A percentile compares a stretch with the other conserved stretches of the same genome.
Evolutionary conservation across 2,888 invertebrate species (phyloP).

Genomic region (Habroteleia sp.): DNA sequence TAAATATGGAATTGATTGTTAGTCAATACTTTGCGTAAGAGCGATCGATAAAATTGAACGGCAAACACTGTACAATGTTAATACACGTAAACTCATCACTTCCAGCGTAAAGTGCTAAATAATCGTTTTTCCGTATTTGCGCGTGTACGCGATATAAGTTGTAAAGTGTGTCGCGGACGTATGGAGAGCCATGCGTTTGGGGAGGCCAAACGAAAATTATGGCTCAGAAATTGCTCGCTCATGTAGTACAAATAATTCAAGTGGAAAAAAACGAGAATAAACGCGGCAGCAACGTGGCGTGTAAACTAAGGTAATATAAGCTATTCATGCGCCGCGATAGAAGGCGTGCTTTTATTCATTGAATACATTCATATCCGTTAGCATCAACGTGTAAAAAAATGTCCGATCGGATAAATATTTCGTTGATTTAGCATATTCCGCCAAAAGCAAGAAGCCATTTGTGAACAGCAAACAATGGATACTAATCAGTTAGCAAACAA

Average conservation of each 20-base stretch:
- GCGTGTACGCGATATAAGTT: background rate
- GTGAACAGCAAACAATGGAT: too few relatives aligned
- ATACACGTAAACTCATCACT: constrained; percentile 31
- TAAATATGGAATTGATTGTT: constrained; percentile 48
- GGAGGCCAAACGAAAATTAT: constrained; percentile 28
- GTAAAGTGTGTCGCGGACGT: constrained; percentile 12
- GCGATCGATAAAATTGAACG: constrained; percentile 20
- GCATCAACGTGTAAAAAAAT: too few relatives aligned
- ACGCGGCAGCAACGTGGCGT: constrained; percentile 17
- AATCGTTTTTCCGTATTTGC: constrained; percentile 19
- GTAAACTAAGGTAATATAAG: constrained; percentile 28
- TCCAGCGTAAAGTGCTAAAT: constrained; percentile 18
- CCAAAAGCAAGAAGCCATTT: too few relatives aligned
- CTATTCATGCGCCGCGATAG: background rate
- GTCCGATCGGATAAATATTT: too few relatives aligned
- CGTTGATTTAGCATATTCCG: too few relatives aligned
- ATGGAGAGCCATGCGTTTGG: constrained; percentile 14
- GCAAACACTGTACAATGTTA: constrained; percentile 20
- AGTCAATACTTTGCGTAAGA: constrained; percentile 30
- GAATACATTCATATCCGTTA: constrained; percentile 4
- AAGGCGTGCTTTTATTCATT: constrained; percentile 6
- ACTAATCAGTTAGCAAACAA: too few relatives aligned
- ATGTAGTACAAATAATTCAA: constrained; percentile 27
- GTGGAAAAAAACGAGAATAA: constrained; percentile 33
- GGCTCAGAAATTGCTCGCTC: constrained; percentile 27